Base-by-base conservation (phyloP, 2,888 invertebrate species). In the Rapana venosa region DNA sequence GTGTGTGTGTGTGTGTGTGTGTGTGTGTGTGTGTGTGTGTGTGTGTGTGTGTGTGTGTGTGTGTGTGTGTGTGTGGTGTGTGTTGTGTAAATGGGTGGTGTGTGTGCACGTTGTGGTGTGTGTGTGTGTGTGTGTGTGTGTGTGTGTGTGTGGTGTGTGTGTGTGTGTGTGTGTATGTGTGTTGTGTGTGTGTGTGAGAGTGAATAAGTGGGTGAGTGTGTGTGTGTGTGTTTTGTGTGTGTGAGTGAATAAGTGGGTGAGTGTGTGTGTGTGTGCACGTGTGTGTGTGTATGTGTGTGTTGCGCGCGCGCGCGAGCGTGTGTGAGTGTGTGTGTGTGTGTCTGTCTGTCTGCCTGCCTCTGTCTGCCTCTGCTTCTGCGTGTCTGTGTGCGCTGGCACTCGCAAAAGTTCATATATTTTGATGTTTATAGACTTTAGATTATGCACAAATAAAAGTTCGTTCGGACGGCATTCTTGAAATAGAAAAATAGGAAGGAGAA, bases 1-100 rank as follows among this genome's bases (percentile, higher is more conserved):
- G 74, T 74, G 74, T 74, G 74, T 74, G 74, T 74, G 74, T 74
- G 74, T 74, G 74, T 74, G 74, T 74, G 74, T 74, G 74, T 74
- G 74, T 74, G 74, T 74, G 74, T 74, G 74, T 74, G 74, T 74
- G 74, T 74, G 70, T 74, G n/a, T 74, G 70, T 74, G 70, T 74
- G n/a, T 74, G 70, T 74, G 70, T 74, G n/a, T 74, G n/a, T 74
- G 26, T 74, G 11, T 11, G n/a, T 74, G n/a, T 74, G 70, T n/a
- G 70, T 74, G 70, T 61, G 61, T 20, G 61, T 20, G 61, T 20
- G 61, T 20, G 6, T 20, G 61, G 61, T 61, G 6, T 61, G 15
- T 22, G 61, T 61, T 58, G 61, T 61, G 61, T 61, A 61, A 20
- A 13, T 20, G 20, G 61, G 22, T 15, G 11, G n/a, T n/a, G 70